Base-by-base conservation (phyloP, 2,888 invertebrate species). In the Drosophila atripex region DNA sequence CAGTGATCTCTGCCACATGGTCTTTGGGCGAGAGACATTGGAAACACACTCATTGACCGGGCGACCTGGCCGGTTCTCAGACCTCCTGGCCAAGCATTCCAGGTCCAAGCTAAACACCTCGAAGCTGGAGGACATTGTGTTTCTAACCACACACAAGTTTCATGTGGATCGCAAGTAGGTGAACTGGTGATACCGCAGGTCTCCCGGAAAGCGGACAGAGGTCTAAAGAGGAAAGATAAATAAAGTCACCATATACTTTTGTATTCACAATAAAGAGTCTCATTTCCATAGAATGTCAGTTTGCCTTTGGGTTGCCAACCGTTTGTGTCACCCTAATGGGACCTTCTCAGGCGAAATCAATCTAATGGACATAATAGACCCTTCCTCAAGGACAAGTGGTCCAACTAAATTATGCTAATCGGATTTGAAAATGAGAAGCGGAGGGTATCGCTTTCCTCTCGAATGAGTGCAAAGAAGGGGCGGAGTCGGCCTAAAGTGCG, bases 361-460 rank as follows among this genome's bases (percentile, higher is more conserved):
- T 86, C 80, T 76, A 65, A 61, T 70, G 88, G 68, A 83, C 75
- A 66, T 83, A 86, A 84, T 86, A 64, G 73, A 77, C 71, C 71
- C 69, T 64, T 74, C 65, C 66, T 70, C 71, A 74, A 69, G 39
- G 11, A 41, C 70, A 68, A 76, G 69, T 72, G 72, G 64, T 71
- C 66, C 53, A 72, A 72, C 84, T 86, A 86, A 84, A 84, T 88
- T 88, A 88, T 88, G 84, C 84, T 84, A 84, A 84, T 84, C 88
- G 84, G 84, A 88, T 84, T 84, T 88, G 75, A 84, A 80, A 76
- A 73, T 77, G 72, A 79, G 71, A 51, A 49, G 50, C 69, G 1
- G 49, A 70, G 52, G 47, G 47, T 69, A 52, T 52, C 68, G 51
- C 71, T 71, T 65, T 73, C 47, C 23, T 57, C 64, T 58, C 61